phyloP scores from a whole-genome alignment of 2,888 invertebrate species.

The Hanleya hanleyi region DNA sequence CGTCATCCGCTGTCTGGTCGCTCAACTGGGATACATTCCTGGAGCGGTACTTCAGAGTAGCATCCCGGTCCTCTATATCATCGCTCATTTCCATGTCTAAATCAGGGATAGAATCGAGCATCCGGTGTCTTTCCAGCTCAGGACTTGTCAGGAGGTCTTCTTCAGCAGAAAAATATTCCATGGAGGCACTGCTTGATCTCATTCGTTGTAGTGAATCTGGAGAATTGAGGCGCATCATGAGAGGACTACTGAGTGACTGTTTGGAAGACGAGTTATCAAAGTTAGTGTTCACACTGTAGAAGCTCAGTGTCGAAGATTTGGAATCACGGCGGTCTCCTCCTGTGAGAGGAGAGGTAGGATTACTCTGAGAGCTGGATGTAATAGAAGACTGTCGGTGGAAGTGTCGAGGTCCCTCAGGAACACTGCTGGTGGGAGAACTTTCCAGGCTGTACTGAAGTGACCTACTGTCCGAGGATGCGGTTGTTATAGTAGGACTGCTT shows the following conservation, averaged over 20 bases:
- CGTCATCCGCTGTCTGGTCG: not conserved
- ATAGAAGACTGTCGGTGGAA: not conserved
- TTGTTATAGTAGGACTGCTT: constrained; percentile 15
- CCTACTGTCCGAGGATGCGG: constrained; percentile 28
- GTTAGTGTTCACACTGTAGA: constrained; percentile 3
- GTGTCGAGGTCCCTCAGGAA: not conserved
- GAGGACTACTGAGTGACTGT: not conserved
- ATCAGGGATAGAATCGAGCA: not conserved
- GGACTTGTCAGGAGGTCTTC: constrained; percentile 78
- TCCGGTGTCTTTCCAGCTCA: not conserved
- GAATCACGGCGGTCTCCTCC: constrained; percentile 2
- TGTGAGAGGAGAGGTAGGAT: not conserved
- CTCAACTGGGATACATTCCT: not conserved
- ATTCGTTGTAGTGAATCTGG: not conserved
- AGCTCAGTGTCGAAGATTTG: not conserved
- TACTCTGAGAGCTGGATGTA: constrained; percentile 18
- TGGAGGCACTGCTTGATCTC: constrained; percentile 48
- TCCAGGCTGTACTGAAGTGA: not conserved
- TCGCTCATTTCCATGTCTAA: not conserved
- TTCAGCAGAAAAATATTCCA: constrained; percentile 89
- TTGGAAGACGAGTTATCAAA: not conserved
- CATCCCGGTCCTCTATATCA: constrained; percentile 15
- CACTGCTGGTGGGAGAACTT: not conserved
- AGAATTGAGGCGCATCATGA: not conserved
- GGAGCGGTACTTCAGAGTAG: not conserved